Evolutionary conservation across 2,113 vertebrate species (phyloP).

Genomic region (Crotalus helleri): DNA sequence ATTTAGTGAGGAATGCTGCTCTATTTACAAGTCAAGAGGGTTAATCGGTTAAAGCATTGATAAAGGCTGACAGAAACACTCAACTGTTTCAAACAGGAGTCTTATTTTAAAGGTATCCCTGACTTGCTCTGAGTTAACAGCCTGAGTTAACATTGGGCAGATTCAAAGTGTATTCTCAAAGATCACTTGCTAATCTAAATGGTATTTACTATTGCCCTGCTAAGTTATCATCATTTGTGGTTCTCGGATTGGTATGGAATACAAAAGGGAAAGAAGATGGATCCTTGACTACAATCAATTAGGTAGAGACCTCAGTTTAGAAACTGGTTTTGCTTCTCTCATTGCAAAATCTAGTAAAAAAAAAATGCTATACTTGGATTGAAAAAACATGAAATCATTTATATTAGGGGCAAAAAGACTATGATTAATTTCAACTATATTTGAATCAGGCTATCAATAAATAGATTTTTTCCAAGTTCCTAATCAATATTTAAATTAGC

Average conservation of each 20-base stretch:
- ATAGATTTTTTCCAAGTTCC: background rate
- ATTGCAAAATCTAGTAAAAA: background rate
- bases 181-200: background rate
- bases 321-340: background rate
- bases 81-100: background rate
- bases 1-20: conserved; percentile 74
- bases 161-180: background rate
- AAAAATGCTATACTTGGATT: background rate
- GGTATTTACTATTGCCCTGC: background rate
- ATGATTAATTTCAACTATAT: background rate
- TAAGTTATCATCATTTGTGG: background rate
- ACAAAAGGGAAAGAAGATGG: background rate
- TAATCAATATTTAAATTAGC: background rate
- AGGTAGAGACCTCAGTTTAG: no score
- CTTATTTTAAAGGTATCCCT: background rate
- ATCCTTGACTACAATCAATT: background rate
- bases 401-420: background rate
- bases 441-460: background rate
- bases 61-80: conserved; percentile 3
- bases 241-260: background rate
- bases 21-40: conserved; percentile 48
- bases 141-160: background rate
- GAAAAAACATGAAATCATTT: background rate
- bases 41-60: conserved; percentile 30
- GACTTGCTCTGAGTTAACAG: background rate